Evolutionary conservation across 2,113 vertebrate species (phyloP).

Genomic region (Dolichallabes microphthalmus): DNA sequence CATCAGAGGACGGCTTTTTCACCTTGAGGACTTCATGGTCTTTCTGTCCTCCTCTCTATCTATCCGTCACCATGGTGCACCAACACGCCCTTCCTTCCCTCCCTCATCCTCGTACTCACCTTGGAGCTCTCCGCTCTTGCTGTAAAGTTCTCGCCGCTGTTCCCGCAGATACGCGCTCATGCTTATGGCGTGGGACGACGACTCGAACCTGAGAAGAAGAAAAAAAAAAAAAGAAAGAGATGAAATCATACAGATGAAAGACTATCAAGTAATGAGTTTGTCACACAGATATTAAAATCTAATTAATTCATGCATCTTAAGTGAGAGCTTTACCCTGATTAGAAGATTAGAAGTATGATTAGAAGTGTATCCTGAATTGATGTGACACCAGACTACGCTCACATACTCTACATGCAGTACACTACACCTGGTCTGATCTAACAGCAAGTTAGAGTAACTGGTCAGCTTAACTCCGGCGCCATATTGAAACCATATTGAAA

Average conservation of each 20-base stretch:
- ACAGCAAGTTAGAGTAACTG: too few species aligned
- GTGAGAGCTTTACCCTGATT: neutral
- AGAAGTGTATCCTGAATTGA: neutral
- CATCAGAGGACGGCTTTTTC: constrained; percentile 4
- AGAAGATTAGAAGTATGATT: neutral
- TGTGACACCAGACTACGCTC: neutral
- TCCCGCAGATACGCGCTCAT: constrained; percentile 97
- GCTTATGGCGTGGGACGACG: constrained; percentile 96
- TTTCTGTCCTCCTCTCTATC: constrained; percentile 14
- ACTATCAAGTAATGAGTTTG: neutral
- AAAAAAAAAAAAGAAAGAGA: too few species aligned
- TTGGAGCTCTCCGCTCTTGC: constrained; percentile 96
- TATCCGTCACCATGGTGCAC: constrained; percentile 10
- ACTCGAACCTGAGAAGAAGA: constrained; percentile 97
- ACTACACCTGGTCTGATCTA: too few species aligned
- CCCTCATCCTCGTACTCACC: constrained; percentile 70
- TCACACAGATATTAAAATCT: neutral
- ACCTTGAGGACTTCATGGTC: constrained; percentile 28
- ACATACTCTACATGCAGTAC: too few species aligned
- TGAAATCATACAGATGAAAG: neutral
- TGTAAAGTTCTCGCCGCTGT: constrained; percentile 94
- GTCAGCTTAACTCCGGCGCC: too few species aligned
- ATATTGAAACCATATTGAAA: too few species aligned
- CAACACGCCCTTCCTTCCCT: neutral
- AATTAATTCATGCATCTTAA: neutral